These are phyloP conservation scores for Pseudorasbora parva DNA, from an alignment of 2,113 vertebrate species.

Conservation along the genomic window DNA sequence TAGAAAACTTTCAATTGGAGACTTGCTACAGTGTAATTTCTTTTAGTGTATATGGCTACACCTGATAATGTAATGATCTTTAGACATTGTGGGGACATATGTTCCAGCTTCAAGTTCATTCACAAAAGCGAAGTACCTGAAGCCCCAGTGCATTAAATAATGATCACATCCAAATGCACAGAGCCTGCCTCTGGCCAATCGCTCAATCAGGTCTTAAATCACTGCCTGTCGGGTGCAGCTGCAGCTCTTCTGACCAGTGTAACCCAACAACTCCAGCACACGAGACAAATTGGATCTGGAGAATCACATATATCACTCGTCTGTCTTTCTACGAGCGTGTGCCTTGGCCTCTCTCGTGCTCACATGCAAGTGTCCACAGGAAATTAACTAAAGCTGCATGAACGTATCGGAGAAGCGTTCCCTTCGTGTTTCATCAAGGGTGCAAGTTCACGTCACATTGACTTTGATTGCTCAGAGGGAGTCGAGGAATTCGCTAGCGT, in stretches of 20 bases:
- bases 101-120: slow-evolving; percentile 9
- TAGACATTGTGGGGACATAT: background rate
- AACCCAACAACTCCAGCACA: slow-evolving; percentile 6
- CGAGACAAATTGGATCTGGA: slow-evolving; percentile 56
- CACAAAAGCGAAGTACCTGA: background rate
- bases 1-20: too few relatives aligned
- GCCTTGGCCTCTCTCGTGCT: background rate
- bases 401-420: slow-evolving; percentile 16
- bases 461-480: slow-evolving; percentile 29
- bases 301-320: slow-evolving; percentile 56
- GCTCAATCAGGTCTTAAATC: slow-evolving; percentile 18
- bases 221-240: slow-evolving; percentile 47
- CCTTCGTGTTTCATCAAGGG: slow-evolving; percentile 32
- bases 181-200: background rate
- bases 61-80: background rate
- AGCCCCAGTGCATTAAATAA: slow-evolving; percentile 23
- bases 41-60: too few relatives aligned
- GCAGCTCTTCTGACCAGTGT: slow-evolving; percentile 11
- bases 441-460: slow-evolving; percentile 20
- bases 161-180: slow-evolving; percentile 23
- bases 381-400: slow-evolving; percentile 53
- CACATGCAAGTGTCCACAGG: slow-evolving; percentile 37
- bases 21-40: too few relatives aligned
- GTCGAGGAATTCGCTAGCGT: background rate
- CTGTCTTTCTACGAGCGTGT: background rate